A percentile compares a stretch with the other conserved stretches of the same genome.
Conservation (phyloP, 2,888 invertebrate genomes). For the Baronia brevicornis region DNA sequence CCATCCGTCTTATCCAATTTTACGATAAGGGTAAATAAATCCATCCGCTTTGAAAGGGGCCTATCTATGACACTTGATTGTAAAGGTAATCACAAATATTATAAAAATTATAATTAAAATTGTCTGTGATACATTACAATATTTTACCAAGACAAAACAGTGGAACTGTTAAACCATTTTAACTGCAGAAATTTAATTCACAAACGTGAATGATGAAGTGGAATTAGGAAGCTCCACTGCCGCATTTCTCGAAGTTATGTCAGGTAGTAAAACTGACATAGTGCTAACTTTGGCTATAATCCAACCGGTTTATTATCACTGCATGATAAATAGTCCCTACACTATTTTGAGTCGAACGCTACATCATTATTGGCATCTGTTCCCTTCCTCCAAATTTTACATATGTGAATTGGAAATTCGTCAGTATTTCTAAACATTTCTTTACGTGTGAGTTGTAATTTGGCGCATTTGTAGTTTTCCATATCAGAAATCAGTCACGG, state of each 20-base stretch:
- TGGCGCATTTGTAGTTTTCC: too few species aligned
- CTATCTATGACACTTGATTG: too few species aligned
- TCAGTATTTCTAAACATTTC: too few species aligned
- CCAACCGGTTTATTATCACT: constrained; percentile 42
- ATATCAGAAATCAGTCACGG: too few species aligned
- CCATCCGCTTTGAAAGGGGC: too few species aligned
- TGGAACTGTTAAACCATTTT: neutral
- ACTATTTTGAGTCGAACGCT: constrained; percentile 28
- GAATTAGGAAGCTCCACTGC: constrained; percentile 32
- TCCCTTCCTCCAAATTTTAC: constrained; percentile 20
- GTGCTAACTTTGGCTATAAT: constrained; percentile 36
- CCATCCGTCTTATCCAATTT: too few species aligned
- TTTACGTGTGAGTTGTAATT: too few species aligned
- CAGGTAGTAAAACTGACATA: constrained; percentile 33
- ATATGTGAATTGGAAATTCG: too few species aligned
- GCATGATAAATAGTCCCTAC: constrained; percentile 39
- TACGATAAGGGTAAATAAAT: too few species aligned
- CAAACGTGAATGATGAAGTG: constrained; percentile 30
- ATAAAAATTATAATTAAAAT: too few species aligned
- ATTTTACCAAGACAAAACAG: neutral
- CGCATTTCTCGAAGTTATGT: constrained; percentile 30
- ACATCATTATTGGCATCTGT: constrained; percentile 24
- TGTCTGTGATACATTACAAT: neutral
- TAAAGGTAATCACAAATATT: too few species aligned
- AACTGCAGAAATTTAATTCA: neutral